A percentile compares a stretch with the other conserved stretches of the same genome.
These are phyloP conservation scores for Acomys russatus DNA, from an alignment of 2,797 vertebrate genomes.

Conservation along the genomic window DNA sequence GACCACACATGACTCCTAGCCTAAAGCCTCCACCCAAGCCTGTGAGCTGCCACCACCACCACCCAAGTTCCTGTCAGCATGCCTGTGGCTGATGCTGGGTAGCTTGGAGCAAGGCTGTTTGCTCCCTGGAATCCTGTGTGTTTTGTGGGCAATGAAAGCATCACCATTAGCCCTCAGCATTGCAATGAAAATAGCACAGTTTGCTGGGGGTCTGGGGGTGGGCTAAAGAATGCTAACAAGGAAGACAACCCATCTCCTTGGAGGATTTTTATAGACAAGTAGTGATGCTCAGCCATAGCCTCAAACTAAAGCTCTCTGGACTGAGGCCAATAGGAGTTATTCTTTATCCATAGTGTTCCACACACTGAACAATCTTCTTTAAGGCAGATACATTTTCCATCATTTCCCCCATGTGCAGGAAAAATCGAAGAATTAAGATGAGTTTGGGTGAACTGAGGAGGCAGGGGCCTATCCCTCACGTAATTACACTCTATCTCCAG, in stretches of 20 bases:
- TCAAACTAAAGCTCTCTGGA: neutral
- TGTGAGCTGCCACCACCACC: slow-evolving; percentile 17
- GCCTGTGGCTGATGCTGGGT: slow-evolving; percentile 83
- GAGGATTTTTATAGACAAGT: slow-evolving; percentile 18
- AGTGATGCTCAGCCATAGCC: neutral
- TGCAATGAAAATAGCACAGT: slow-evolving; percentile 59
- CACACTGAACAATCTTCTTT: neutral
- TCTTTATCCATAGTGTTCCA: neutral
- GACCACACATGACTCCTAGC: slow-evolving; percentile 80
- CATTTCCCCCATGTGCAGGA: neutral
- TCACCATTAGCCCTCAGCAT: slow-evolving; percentile 72
- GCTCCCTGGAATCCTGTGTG: slow-evolving; percentile 82
- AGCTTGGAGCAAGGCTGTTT: slow-evolving; percentile 80
- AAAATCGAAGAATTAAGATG: slow-evolving; percentile 31
- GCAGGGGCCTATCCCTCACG: neutral
- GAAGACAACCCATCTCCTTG: neutral
- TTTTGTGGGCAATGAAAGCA: slow-evolving; percentile 81
- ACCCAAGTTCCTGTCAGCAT: slow-evolving; percentile 76
- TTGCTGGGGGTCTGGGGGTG: neutral
- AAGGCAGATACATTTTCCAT: neutral
- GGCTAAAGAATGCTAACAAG: neutral
- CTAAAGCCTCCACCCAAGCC: slow-evolving; percentile 60
- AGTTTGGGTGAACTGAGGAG: neutral
- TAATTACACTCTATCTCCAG: neutral
- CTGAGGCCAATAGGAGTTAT: neutral